These are phyloP conservation scores for Lochmaea capreae DNA, from an alignment of 2,888 invertebrate genomes.

Conservation along the genomic window DNA sequence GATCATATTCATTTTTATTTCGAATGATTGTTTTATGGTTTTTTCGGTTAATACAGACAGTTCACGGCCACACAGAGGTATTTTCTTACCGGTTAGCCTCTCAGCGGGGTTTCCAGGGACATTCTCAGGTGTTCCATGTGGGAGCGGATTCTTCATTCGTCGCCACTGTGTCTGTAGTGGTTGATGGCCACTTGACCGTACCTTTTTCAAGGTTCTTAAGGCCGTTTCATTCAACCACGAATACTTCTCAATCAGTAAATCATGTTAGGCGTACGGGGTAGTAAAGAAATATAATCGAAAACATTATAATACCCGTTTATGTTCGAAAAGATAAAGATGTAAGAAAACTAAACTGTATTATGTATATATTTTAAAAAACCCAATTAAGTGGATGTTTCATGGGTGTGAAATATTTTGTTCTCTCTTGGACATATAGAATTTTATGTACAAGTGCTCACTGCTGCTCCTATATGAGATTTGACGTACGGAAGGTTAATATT, in stretches of 20 bases:
- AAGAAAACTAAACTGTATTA: no score
- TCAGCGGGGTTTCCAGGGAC: conserved; percentile 57
- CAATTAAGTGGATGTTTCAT: no score
- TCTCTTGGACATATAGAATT: no score
- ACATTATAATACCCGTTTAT: not conserved
- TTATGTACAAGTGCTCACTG: no score
- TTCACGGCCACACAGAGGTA: conserved; percentile 48
- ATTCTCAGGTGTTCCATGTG: conserved; percentile 59
- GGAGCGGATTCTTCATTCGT: conserved; percentile 43
- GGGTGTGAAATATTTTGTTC: no score
- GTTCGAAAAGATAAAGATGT: no score
- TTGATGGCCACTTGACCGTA: conserved; percentile 45
- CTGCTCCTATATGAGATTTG: no score
- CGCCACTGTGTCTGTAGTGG: conserved; percentile 52
- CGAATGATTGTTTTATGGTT: conserved; percentile 40
- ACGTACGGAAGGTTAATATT: no score
- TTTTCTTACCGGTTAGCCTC: conserved; percentile 51
- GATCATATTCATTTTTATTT: conserved; percentile 8
- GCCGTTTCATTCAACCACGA: conserved; percentile 40
- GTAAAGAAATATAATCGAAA: not conserved
- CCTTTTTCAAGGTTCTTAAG: conserved; percentile 42
- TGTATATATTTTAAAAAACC: no score
- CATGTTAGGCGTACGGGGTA: conserved; percentile 31
- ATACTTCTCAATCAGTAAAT: conserved; percentile 38
- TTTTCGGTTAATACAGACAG: conserved; percentile 43